These are phyloP conservation scores for Copsychus sechellarum DNA, from an alignment of 2,113 vertebrate genomes.

Conservation along the genomic window DNA sequence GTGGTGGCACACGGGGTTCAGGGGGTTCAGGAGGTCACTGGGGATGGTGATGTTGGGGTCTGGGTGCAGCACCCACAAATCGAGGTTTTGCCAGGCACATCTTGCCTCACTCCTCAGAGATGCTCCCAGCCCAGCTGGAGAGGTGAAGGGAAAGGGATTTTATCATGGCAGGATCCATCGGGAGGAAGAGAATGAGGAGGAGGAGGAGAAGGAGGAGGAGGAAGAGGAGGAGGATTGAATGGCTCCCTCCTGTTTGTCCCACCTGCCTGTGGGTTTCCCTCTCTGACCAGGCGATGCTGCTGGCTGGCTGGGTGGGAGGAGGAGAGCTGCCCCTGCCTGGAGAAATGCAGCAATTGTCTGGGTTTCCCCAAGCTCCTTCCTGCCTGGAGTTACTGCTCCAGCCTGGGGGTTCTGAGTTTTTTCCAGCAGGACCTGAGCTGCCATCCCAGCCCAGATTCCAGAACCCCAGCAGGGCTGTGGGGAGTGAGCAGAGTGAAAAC, in stretches of 20 bases:
- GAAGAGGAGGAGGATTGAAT: neutral
- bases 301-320: neutral
- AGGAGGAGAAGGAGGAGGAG: neutral
- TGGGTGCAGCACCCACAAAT: neutral
- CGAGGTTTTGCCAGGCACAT: fast-evolving
- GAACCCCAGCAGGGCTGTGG: neutral
- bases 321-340: neutral
- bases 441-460: neutral
- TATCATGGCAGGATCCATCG: too few species aligned
- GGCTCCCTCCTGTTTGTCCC: neutral
- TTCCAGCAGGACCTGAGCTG: neutral
- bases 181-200: too few species aligned
- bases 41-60: neutral
- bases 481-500: neutral
- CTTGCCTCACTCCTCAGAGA: neutral
- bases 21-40: neutral
- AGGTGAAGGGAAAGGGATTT: neutral
- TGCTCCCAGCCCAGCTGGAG: neutral
- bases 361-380: neutral
- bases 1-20: fast-evolving
- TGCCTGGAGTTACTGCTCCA: neutral
- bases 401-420: neutral
- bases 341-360: neutral
- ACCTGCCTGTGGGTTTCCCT: neutral
- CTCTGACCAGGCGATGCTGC: neutral